A percentile compares a stretch with the other conserved stretches of the same genome.
Conservation (phyloP, 2,113 vertebrate genomes). For the Propithecus coquereli region DNA sequence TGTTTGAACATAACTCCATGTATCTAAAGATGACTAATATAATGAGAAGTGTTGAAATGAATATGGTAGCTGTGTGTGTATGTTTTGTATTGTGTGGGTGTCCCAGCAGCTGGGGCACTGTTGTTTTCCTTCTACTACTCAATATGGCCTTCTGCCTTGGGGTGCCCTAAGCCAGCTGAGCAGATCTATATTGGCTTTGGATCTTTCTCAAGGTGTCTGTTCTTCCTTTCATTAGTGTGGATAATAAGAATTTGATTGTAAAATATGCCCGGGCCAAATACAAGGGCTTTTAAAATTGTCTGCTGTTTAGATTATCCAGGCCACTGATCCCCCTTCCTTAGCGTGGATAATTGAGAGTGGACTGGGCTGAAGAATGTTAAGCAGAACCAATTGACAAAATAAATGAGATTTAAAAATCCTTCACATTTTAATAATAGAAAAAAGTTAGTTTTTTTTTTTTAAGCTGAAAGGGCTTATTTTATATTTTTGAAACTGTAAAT, state of each 20-base stretch:
- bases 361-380: slow-evolving; percentile 63
- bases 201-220: slow-evolving; percentile 61
- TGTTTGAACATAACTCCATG: not conserved
- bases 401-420: slow-evolving; percentile 69
- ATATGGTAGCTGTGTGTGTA: no score
- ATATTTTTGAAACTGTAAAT: slow-evolving; percentile 42
- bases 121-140: not conserved
- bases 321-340: slow-evolving; percentile 63
- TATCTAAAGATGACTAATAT: not conserved
- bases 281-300: slow-evolving; percentile 69
- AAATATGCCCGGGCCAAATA: slow-evolving; percentile 60
- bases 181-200: not conserved
- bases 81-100: not conserved
- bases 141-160: not conserved
- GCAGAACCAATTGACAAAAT: slow-evolving; percentile 68
- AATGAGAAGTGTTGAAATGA: not conserved
- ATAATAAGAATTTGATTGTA: slow-evolving; percentile 74
- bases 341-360: slow-evolving; percentile 67
- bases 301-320: slow-evolving; percentile 73
- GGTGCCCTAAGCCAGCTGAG: not conserved
- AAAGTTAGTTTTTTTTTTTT: not conserved
- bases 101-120: not conserved
- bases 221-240: slow-evolving; percentile 60
- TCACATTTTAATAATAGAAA: slow-evolving; percentile 63
- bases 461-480: not conserved